Base-by-base conservation (phyloP, 2,888 invertebrate species). In the Drosophila meridionalis region DNA sequence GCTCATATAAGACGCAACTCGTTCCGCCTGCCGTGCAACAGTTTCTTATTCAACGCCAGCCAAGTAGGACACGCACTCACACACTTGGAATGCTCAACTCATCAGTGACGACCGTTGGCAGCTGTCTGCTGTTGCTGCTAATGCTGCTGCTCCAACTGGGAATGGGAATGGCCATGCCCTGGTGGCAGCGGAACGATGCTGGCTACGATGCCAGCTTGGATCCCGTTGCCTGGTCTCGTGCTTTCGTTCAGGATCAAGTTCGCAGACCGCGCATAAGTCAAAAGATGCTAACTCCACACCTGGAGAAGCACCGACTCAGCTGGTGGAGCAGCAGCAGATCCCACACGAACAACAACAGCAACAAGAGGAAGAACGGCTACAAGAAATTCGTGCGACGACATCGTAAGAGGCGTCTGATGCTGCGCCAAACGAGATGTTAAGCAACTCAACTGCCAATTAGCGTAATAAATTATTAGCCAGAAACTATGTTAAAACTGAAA, bases 201-300 rank as follows among this genome's bases (percentile, higher is more conserved):
- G 82, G 76, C 65, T 90, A 92, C 32, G 92, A 91, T 76, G 89
- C 91, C 69, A 92, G 90, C 36, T 75, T 92, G 74, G 92, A 92
- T 84, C 92, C 93, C 0, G 58, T 92, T 9, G 90, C 78, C 59
- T 92, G 92, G 92, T 88, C 92, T 11, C 87, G 80, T 4, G 83
- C 89, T 4, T 90, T 91, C 62, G 92, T 91, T 5, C 82, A 83
- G 72, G 90, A 92, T 47, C 75, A 77, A 32, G 77, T 92, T 38
- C 80, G 92, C 0, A 83, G 66, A 12, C 82, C 92, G 2, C 87
- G 92, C 60, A 66, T 70, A 4, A 63, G 56, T 2, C 60, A 53
- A 30, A 28, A 20, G 5, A 11, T 50, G 14, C 40, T 3, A 5
- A 0, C n/a, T 14, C 58, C 48, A 2, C 74, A 53, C 36, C 70